A percentile compares a stretch with the other conserved stretches of the same genome.
Evolutionary conservation across 2,797 vertebrate genomes (phyloP).

Genomic region (Falco cherrug): DNA sequence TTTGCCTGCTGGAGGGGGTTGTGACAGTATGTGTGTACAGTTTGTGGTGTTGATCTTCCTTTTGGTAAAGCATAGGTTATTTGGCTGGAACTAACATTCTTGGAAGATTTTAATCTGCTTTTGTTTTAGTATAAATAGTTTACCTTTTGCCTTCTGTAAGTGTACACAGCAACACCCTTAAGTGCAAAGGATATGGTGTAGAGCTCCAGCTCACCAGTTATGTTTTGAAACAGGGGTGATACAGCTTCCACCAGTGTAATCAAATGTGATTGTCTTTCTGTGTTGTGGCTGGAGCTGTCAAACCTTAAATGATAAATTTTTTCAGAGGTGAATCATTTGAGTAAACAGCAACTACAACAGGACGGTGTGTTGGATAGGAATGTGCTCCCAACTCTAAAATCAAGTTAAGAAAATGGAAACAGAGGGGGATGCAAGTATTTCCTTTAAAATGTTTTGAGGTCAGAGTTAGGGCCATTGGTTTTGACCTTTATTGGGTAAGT

Average conservation of each 20-base stretch:
- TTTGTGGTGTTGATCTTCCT: background rate
- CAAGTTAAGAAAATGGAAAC: background rate
- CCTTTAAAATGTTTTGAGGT: background rate
- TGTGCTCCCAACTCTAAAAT: background rate
- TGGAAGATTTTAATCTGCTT: background rate
- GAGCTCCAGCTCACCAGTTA: background rate
- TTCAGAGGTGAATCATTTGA: background rate
- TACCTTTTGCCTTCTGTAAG: background rate
- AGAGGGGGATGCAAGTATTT: background rate
- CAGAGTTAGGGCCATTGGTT: background rate
- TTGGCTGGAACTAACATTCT: background rate
- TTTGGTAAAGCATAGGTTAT: background rate
- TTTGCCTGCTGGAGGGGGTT: conserved; percentile 62
- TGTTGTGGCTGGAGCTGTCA: background rate
- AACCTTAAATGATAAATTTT: background rate
- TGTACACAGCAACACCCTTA: background rate
- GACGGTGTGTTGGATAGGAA: background rate
- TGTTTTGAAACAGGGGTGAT: background rate
- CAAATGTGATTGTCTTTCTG: background rate
- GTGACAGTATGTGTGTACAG: conserved; percentile 1
- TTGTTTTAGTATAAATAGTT: background rate
- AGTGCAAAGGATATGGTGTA: background rate
- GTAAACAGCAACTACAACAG: background rate
- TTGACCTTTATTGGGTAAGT: background rate
- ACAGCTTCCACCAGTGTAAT: background rate